Conservation (phyloP, 2,888 invertebrate genomes). For the Latrodectus elegans region DNA sequence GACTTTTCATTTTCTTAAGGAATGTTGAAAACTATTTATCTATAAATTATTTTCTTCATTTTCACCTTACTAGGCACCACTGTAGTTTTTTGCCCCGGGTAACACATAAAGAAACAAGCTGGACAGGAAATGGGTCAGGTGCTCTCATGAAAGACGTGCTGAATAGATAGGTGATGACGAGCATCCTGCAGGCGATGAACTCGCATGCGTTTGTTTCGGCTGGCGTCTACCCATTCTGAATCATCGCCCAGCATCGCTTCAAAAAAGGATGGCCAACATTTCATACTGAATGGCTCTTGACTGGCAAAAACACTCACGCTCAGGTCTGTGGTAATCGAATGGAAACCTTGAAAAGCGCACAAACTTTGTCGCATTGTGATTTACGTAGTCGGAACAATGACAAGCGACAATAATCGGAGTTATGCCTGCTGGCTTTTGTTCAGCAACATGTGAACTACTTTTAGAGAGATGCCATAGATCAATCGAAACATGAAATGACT, state of each 20-base stretch:
- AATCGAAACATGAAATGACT: neutral
- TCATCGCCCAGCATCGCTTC: neutral
- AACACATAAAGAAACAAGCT: neutral
- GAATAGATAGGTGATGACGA: constrained; percentile 8
- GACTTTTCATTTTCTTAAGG: too few relatives aligned
- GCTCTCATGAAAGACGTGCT: constrained; percentile 40
- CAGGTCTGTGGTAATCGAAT: neutral
- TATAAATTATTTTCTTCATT: too few relatives aligned
- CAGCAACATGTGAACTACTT: constrained; percentile 13
- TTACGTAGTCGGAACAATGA: constrained; percentile 2
- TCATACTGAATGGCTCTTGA: neutral
- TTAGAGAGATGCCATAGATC: constrained; percentile 1
- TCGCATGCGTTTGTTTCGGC: neutral
- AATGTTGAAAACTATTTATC: too few relatives aligned
- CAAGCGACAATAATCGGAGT: constrained; percentile 4
- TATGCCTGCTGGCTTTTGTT: neutral
- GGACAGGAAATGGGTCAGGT: constrained; percentile 59
- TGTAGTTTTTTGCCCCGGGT: too few relatives aligned
- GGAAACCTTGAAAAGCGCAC: constrained; percentile 1
- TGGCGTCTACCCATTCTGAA: neutral
- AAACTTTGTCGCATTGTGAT: constrained; percentile 19
- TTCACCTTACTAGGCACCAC: too few relatives aligned
- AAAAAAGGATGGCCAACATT: constrained; percentile 39
- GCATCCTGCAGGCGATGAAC: constrained; percentile 47
- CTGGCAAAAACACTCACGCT: constrained; percentile 15